Conservation (phyloP, 92 coral and sea anemone genomes). For the Siderastrea siderea region DNA sequence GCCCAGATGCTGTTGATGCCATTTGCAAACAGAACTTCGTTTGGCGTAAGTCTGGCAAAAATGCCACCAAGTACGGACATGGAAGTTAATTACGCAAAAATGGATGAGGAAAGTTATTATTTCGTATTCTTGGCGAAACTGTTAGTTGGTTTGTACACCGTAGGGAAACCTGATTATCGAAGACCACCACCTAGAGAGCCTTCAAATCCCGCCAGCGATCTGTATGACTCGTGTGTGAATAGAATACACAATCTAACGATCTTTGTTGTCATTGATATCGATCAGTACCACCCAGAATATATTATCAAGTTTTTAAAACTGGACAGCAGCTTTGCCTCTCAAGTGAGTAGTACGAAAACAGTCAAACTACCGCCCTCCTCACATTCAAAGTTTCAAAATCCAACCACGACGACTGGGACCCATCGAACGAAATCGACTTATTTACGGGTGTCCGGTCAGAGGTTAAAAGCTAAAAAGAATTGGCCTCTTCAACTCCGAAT, state of each 20-base stretch:
- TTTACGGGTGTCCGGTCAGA: too few species aligned
- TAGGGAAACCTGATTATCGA: conserved; percentile 41
- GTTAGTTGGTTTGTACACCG: conserved; percentile 76
- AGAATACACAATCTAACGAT: conserved; percentile 53
- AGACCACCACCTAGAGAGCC: conserved; percentile 84
- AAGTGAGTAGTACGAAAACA: too few species aligned
- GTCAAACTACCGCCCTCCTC: background rate
- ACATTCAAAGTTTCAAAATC: background rate
- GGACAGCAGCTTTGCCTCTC: background rate
- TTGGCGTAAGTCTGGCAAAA: conserved; percentile 86
- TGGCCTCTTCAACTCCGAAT: too few species aligned
- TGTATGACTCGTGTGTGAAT: conserved; percentile 83
- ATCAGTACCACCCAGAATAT: conserved; percentile 85
- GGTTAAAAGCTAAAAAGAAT: too few species aligned
- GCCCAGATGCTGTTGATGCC: conserved; percentile 48
- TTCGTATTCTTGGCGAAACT: conserved; percentile 80
- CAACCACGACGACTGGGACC: too few species aligned
- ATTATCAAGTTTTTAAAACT: conserved; percentile 42
- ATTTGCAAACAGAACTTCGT: conserved; percentile 90
- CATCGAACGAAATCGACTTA: too few species aligned
- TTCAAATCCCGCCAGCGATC: conserved; percentile 69
- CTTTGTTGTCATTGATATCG: conserved; percentile 81
- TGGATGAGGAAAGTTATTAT: background rate
- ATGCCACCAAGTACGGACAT: conserved; percentile 80
- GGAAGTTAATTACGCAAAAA: conserved; percentile 80